Conservation (phyloP, 2,888 invertebrate species). For the Leucoma salicis region DNA sequence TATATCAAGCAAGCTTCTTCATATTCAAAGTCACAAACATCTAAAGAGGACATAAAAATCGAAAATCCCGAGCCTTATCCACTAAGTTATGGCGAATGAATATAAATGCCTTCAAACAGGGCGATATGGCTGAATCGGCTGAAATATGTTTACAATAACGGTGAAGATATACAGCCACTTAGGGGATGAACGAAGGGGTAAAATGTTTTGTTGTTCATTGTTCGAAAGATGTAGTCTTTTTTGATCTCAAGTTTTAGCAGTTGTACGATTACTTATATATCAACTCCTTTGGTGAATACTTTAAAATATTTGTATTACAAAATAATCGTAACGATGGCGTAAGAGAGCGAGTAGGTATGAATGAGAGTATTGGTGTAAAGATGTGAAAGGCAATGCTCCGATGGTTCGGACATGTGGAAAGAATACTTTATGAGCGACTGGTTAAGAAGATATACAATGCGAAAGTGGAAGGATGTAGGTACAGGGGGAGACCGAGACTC, state of each 20-base stretch:
- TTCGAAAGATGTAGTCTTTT: constrained; percentile 14
- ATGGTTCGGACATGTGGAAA: no score
- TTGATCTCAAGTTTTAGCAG: constrained; percentile 2
- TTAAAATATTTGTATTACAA: no score
- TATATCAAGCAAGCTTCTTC: neutral
- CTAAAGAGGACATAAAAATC: constrained; percentile 36
- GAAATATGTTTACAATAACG: constrained; percentile 75
- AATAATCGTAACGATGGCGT: no score
- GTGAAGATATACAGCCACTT: constrained; percentile 57
- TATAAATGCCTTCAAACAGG: constrained; percentile 50
- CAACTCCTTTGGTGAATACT: no score
- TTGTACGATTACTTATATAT: neutral
- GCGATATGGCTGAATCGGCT: constrained; percentile 50
- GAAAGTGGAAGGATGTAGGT: no score
- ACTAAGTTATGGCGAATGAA: constrained; percentile 50
- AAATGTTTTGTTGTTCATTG: constrained; percentile 21
- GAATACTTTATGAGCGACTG: no score
- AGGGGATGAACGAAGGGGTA: constrained; percentile 53
- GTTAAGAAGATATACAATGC: no score
- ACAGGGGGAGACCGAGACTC: no score
- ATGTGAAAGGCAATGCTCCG: no score
- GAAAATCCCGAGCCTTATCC: constrained; percentile 35
- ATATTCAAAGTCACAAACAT: constrained; percentile 2
- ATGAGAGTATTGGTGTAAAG: no score
- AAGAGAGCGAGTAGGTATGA: no score